phyloP scores from a whole-genome alignment of 2,888 invertebrate genomes.

The Stenotaenia linearis region DNA sequence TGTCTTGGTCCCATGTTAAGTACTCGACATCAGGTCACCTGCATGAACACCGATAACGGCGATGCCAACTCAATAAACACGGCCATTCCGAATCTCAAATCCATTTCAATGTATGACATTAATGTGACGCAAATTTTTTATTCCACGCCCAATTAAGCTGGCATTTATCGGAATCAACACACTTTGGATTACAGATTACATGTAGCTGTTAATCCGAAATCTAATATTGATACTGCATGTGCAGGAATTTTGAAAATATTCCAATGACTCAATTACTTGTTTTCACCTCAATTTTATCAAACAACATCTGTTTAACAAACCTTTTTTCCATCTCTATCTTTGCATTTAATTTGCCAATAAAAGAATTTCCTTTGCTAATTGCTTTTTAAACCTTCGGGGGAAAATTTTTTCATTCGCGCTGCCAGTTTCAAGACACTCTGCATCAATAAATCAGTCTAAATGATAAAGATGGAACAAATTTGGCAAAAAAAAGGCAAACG shows the following conservation, averaged over 20 bases:
- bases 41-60: slow-evolving; percentile 11
- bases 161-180: not conserved
- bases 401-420: not conserved
- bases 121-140: not conserved
- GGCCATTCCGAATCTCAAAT: not conserved
- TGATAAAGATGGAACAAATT: not conserved
- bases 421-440: not conserved
- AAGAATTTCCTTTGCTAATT: not conserved
- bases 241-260: not conserved
- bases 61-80: slow-evolving; percentile 11
- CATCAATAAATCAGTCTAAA: not conserved
- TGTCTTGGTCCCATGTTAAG: slow-evolving; percentile 11
- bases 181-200: not conserved
- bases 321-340: not conserved
- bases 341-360: not conserved
- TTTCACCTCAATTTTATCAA: not conserved
- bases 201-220: not conserved
- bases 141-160: not conserved
- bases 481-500: not conserved
- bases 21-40: slow-evolving; percentile 12
- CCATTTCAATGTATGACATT: slow-evolving; percentile 2
- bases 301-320: not conserved
- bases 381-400: slow-evolving; percentile 1
- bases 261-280: not conserved
- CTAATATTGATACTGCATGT: not conserved